Base-by-base conservation (phyloP, 1,140 invertebrate species). In the Maconellicoccus hirsutus region DNA sequence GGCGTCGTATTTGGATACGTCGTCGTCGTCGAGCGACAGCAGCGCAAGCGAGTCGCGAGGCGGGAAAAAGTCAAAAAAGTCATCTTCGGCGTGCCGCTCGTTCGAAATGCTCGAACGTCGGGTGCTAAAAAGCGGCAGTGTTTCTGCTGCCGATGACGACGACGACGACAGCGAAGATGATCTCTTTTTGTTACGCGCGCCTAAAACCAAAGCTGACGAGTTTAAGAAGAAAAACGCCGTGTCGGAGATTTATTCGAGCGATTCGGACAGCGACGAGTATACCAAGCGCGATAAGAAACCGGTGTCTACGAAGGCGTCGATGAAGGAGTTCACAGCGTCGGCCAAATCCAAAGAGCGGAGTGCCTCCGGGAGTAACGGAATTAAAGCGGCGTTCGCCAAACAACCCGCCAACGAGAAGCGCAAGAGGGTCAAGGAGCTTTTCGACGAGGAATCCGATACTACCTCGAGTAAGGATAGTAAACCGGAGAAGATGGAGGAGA, bases 181-280 rank as follows among this genome's bases (percentile, higher is more conserved):
- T 25, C 61, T 66, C 6, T 25, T 25, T 23, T 16, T 66, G 10
- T 8, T 66, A 4, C 61, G 21, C 6, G 10, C 16, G 16, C 12
- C 10, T 52, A 66, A 66, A 66, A 66, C 19, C 21, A 66, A 66
- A 66, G 29, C 82, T 86, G 1, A 86, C 84, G 75, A 39, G 69
- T 23, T 71, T 59, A 22, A 79, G 81, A 25, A 79, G 81, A 69
- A 66, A 16, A 66, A 23, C 10, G 21, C 10, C 19, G 22, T 22
- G 4, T 61, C 73, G 78, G 82, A 29, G 83, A 85, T 26, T 70
- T 91, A 89, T 74, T 90, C 89, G 77, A 90, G 88, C 0, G 88
- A 90, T 74, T 86, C 85, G 39, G 88, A 90, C 72, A 81, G 83
- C 71, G 83, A 83, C 52, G 74, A 78, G 38, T 33, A 33, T 33